A percentile compares a stretch with the other conserved stretches of the same genome.
Evolutionary conservation across 2,888 invertebrate species (phyloP).

Genomic region (Tubulanus polymorphus): DNA sequence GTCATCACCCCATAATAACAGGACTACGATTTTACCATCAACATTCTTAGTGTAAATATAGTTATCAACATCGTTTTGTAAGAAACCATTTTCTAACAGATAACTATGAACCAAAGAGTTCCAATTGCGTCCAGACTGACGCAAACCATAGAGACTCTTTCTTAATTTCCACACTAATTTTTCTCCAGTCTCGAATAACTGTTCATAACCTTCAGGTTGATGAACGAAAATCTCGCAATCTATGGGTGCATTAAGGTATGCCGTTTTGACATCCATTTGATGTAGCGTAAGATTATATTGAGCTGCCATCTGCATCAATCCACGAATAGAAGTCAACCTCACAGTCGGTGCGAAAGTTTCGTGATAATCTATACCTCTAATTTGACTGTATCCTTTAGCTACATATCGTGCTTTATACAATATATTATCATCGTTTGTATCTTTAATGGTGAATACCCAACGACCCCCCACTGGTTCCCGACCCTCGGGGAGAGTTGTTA

Average conservation of each 20-base stretch:
- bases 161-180: conserved; percentile 16
- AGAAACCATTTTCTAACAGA: conserved; percentile 12
- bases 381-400: conserved; percentile 21
- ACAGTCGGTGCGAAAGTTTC: conserved; percentile 25
- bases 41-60: conserved; percentile 5
- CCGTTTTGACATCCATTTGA: conserved; percentile 22
- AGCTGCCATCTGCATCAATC: conserved; percentile 20
- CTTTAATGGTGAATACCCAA: conserved; percentile 20
- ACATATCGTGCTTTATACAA: conserved; percentile 21
- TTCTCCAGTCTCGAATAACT: background rate
- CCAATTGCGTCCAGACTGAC: conserved; percentile 23
- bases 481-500: conserved; percentile 16
- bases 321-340: conserved; percentile 17
- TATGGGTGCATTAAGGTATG: conserved; percentile 22
- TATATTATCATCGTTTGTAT: conserved; percentile 8
- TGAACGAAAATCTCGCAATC: conserved; percentile 23
- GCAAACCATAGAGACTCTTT: conserved; percentile 22
- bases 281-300: conserved; percentile 18
- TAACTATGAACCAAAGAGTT: conserved; percentile 14
- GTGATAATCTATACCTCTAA: conserved; percentile 18
- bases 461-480: conserved; percentile 15
- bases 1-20: conserved; percentile 11
- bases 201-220: conserved; percentile 19
- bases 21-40: conserved; percentile 3
- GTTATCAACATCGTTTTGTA: conserved; percentile 5